Evolutionary conservation across 1,140 invertebrate species (phyloP).

Genomic region (Spodoptera frugiperda): DNA sequence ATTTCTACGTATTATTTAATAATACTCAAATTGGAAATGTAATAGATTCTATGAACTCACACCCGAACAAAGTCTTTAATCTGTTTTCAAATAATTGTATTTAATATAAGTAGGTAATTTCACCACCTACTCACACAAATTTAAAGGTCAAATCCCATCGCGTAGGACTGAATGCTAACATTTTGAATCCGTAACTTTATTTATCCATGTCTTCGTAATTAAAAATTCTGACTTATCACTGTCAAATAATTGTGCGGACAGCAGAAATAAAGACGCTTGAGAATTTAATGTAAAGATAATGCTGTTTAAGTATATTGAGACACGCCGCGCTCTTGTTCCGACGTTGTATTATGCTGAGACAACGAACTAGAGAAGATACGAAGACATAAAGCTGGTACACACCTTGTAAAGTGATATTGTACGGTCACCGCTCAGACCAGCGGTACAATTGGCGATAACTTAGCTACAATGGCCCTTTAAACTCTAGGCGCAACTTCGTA

Average conservation of each 20-base stretch:
- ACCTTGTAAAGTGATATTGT: constrained; percentile 45
- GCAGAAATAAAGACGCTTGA: neutral
- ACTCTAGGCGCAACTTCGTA: constrained; percentile 50
- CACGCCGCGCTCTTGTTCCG: constrained; percentile 12
- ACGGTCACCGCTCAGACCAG: constrained; percentile 33
- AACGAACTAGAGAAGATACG: constrained; percentile 22
- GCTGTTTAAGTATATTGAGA: neutral
- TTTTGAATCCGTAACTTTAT: neutral
- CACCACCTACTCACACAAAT: neutral
- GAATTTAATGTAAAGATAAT: constrained; percentile 1
- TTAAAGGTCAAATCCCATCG: neutral
- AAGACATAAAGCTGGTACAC: constrained; percentile 32
- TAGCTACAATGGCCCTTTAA: constrained; percentile 54
- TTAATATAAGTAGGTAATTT: neutral
- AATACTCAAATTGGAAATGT: too few species aligned
- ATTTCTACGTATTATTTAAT: too few species aligned
- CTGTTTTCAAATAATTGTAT: too few species aligned
- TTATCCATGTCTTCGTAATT: neutral
- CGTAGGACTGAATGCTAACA: neutral
- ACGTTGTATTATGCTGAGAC: constrained; percentile 1
- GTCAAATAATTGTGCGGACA: neutral
- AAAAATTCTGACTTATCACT: neutral
- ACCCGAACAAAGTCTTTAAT: too few species aligned
- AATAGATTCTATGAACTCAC: too few species aligned
- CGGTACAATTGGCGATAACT: constrained; percentile 55